These are phyloP conservation scores for Drosophila nr. medialis DNA, from an alignment of 2,888 invertebrate species.

Conservation along the genomic window DNA sequence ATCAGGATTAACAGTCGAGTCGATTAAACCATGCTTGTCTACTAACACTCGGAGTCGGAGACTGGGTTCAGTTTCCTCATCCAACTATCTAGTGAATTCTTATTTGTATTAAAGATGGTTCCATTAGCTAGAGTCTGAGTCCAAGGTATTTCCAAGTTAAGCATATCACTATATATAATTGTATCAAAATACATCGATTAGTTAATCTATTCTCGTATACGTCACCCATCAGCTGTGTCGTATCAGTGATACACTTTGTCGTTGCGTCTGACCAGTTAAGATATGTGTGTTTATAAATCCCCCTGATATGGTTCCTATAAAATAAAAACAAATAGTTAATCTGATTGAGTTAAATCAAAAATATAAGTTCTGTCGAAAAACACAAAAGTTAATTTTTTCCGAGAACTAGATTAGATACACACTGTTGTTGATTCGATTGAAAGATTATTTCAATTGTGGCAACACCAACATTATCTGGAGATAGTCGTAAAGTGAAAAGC, in stretches of 20 bases:
- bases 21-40: background rate
- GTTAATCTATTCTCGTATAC: background rate
- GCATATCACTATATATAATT: background rate
- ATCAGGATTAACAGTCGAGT: background rate
- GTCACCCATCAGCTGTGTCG: background rate
- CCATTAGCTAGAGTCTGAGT: no score
- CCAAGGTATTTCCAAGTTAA: background rate
- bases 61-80: no score
- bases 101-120: background rate
- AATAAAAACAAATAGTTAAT: no score
- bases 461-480: background rate
- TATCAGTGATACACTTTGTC: background rate
- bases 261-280: background rate
- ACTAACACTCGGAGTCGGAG: background rate
- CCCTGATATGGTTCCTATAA: no score
- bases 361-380: background rate
- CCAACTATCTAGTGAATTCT: background rate
- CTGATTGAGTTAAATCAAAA: background rate
- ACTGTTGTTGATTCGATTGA: background rate
- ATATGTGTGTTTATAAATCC: background rate
- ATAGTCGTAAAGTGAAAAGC: background rate
- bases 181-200: background rate
- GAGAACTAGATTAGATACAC: background rate
- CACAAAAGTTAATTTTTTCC: background rate
- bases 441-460: background rate